Evolutionary conservation across 1,140 invertebrate genomes (phyloP), one percentile per base, ranked within the genome.

Genomic region (Gryllus bimaculatus): DNA sequence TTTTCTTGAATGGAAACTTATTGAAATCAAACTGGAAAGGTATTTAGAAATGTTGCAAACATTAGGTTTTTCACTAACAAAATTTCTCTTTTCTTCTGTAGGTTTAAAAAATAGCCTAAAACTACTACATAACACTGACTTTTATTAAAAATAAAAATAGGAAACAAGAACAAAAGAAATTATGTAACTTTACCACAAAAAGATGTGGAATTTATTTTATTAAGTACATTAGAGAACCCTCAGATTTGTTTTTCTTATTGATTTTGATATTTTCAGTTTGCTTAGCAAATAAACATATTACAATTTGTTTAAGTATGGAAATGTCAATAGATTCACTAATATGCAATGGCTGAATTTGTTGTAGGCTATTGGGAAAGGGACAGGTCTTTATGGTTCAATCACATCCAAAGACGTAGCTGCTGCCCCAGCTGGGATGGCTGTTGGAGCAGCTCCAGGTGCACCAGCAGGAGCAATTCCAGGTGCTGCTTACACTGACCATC

Each of bases 371-470:
- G 90, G 89, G 83, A 89, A 91, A 85, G 96, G 97, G 77, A 92
- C 91, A 83, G 98, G 97, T 76, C 89, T 98, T 74, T 94, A 91
- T 86, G 96, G 95, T 79, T 94, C 96, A 81, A 91, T 99, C 84
- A 94, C 92, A 83, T 92, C 94, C 76, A 90, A 91, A 85, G 98
- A 99, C 90, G 88, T 98, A 80, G 86, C 85, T 83, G 89, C 88
- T 81, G 88, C 90, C 78, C 81, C 86, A 18, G 84, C 87, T 20
- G 83, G 84, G 49, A 82, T 82, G 47, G 80, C 83, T 8, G 83
- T 84, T 73, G 83, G 85, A 39, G 82, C 86, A 54, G 81, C 83
- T 47, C 83, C 84, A 8, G 81, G 83, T 66, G 81, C 82, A 7
- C 21, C 81, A 13, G 47, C 76, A 78, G 15, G 47, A 18, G 80